phyloP scores from a whole-genome alignment of 2,888 invertebrate species.

The Liopterus haemorrhoidalis region DNA sequence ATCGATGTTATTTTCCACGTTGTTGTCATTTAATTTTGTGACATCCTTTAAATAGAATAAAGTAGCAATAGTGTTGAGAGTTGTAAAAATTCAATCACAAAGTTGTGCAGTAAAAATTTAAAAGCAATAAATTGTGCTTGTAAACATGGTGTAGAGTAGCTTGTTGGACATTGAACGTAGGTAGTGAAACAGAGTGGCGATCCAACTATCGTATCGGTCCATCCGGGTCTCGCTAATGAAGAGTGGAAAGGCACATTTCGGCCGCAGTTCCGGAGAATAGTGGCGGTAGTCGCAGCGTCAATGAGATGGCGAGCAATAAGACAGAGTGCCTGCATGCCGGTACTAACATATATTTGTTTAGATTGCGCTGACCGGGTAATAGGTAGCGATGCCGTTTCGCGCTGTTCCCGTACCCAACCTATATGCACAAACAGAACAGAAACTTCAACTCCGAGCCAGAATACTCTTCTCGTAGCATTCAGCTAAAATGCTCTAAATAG shows the following conservation, averaged over 20 bases:
- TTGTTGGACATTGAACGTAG: no score
- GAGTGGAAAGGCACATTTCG: slow-evolving; percentile 13
- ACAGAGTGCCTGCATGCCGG: slow-evolving; percentile 6
- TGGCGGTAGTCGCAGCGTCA: slow-evolving; percentile 3
- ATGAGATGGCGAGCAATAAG: slow-evolving; percentile 15
- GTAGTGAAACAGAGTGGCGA: no score
- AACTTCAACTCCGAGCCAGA: not conserved
- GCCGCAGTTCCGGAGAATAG: slow-evolving; percentile 1
- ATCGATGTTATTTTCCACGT: no score
- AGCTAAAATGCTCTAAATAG: slow-evolving; percentile 24
- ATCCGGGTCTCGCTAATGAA: slow-evolving; percentile 8
- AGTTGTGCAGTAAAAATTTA: no score
- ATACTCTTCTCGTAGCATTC: slow-evolving; percentile 13
- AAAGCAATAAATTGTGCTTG: no score
- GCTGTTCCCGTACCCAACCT: not conserved
- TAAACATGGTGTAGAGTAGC: no score
- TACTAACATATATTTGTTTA: slow-evolving; percentile 15
- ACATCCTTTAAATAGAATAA: no score
- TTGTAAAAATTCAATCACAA: no score
- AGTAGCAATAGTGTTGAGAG: no score
- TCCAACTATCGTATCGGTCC: no score
- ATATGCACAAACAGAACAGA: not conserved
- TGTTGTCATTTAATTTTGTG: no score
- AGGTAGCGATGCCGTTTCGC: not conserved
- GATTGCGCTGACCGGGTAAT: slow-evolving; percentile 14